phyloP scores from a whole-genome alignment of 2,797 vertebrate species.

The Eulemur mongoz region DNA sequence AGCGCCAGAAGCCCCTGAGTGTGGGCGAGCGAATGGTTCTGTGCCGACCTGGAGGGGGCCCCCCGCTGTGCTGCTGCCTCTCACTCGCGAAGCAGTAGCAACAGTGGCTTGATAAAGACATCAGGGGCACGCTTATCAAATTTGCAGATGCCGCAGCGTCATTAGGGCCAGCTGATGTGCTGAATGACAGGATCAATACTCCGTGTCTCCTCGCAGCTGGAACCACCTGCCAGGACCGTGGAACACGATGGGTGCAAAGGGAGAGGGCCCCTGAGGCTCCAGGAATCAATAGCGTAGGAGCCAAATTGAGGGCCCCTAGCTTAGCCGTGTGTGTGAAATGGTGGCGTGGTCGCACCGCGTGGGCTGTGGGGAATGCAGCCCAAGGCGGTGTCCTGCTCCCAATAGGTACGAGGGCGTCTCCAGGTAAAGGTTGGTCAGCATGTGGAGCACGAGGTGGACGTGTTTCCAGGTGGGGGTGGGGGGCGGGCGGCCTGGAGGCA shows the following conservation, averaged over 20 bases:
- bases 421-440: not conserved
- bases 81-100: not conserved
- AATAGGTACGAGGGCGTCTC: not conserved
- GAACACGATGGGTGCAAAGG: not conserved
- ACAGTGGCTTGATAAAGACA: conserved; percentile 45
- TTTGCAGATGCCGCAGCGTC: not conserved
- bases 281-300: not conserved
- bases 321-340: accelerated
- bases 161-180: conserved; percentile 34
- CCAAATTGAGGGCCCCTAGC: not conserved
- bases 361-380: accelerated
- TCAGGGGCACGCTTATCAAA: conserved; percentile 39
- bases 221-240: not conserved
- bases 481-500: not conserved
- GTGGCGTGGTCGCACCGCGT: accelerated
- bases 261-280: not conserved
- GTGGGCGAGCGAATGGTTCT: not conserved
- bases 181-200: not conserved
- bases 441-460: not conserved
- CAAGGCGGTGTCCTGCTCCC: accelerated
- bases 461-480: not conserved
- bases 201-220: accelerated
- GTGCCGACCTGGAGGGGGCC: accelerated
- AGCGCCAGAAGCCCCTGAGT: not conserved
- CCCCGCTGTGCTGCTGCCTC: not conserved